phyloP scores from a whole-genome alignment of 1,140 invertebrate genomes.

The Drosophila truncata region DNA sequence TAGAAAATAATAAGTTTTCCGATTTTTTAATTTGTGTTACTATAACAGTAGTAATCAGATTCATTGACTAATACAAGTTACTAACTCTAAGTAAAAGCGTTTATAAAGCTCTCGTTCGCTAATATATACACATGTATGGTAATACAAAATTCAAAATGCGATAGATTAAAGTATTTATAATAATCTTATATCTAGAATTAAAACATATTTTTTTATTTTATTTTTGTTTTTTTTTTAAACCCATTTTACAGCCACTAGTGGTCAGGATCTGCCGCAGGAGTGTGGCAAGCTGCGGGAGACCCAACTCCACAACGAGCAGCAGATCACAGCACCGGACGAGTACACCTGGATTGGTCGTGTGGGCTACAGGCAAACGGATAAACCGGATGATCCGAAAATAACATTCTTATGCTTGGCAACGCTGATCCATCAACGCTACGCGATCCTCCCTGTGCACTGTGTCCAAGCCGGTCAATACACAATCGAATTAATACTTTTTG shows the following conservation, averaged over 20 bases:
- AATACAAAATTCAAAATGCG: neutral
- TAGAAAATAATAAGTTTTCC: neutral
- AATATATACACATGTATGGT: neutral
- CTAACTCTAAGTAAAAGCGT: neutral
- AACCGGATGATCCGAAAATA: neutral
- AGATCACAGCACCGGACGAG: slow-evolving; percentile 2
- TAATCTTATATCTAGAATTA: too few species aligned
- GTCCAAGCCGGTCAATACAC: neutral
- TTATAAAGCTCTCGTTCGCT: neutral
- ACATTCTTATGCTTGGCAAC: neutral
- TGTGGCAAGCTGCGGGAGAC: slow-evolving; percentile 28
- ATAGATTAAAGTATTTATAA: neutral
- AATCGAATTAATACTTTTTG: neutral
- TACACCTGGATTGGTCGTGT: slow-evolving; percentile 36
- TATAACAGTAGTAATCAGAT: neutral
- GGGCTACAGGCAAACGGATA: neutral
- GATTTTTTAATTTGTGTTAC: neutral
- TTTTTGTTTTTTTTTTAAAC: neutral
- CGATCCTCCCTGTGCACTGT: slow-evolving; percentile 26
- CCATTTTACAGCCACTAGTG: neutral
- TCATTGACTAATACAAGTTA: neutral
- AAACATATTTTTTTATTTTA: neutral
- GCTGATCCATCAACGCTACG: slow-evolving; percentile 17
- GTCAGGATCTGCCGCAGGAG: slow-evolving; percentile 1
- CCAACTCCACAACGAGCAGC: slow-evolving; percentile 17